These are phyloP conservation scores for Selene dorsalis DNA, from an alignment of 2,797 vertebrate species.

Conservation along the genomic window DNA sequence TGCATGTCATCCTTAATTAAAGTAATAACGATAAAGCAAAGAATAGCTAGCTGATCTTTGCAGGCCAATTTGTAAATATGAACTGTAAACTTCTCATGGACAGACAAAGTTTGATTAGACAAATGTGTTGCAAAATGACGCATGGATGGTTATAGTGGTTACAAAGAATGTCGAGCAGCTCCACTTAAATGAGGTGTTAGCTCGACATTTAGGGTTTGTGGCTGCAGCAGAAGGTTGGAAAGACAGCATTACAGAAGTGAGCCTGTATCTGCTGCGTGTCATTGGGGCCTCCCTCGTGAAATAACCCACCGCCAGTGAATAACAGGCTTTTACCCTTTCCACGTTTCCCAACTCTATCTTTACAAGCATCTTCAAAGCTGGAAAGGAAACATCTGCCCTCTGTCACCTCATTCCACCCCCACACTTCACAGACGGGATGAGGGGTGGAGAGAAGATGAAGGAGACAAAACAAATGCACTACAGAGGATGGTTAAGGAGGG, in stretches of 20 bases:
- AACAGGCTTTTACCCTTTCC: slow-evolving; percentile 42
- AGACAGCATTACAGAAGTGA: slow-evolving; percentile 48
- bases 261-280: slow-evolving; percentile 23
- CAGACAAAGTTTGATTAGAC: slow-evolving; percentile 57
- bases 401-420: slow-evolving; percentile 68
- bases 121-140: slow-evolving; percentile 36
- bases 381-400: slow-evolving; percentile 78
- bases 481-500: background rate
- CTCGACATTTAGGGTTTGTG: slow-evolving; percentile 42
- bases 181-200: slow-evolving; percentile 41
- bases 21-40: background rate
- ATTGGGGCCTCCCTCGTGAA: slow-evolving; percentile 53
- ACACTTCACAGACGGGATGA: slow-evolving; percentile 62
- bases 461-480: slow-evolving; percentile 10
- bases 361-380: slow-evolving; percentile 68
- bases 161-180: slow-evolving; percentile 13
- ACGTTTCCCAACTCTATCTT: slow-evolving; percentile 54
- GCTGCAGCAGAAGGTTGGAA: slow-evolving; percentile 21
- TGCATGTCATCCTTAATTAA: background rate
- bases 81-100: slow-evolving; percentile 31
- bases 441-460: background rate
- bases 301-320: slow-evolving; percentile 33
- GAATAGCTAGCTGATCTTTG: background rate
- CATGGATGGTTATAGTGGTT: background rate
- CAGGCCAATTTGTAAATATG: slow-evolving; percentile 38